These are phyloP conservation scores for Stenoptilia bipunctidactyla DNA, from an alignment of 2,888 invertebrate species.

Conservation along the genomic window DNA sequence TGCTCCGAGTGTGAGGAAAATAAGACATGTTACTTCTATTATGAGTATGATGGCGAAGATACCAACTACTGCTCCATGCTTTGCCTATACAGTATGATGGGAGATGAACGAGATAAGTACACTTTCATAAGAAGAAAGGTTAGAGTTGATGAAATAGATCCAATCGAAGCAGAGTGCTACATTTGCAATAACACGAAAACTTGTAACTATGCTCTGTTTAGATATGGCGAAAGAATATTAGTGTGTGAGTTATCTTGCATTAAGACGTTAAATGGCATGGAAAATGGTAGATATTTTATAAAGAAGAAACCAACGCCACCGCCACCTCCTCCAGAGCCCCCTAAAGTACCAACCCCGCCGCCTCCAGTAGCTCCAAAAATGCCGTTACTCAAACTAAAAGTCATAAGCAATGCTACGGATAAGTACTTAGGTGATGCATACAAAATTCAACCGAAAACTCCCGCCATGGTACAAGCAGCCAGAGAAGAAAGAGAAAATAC, in stretches of 20 bases:
- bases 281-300: constrained; percentile 45
- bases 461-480: constrained; percentile 70
- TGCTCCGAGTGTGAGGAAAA: constrained; percentile 57
- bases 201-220: constrained; percentile 55
- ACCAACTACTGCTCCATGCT: constrained; percentile 66
- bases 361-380: constrained; percentile 21
- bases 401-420: constrained; percentile 65
- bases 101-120: constrained; percentile 66
- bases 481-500: constrained; percentile 70
- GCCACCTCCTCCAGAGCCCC: background rate
- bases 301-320: constrained; percentile 22
- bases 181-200: constrained; percentile 58
- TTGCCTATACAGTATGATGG: constrained; percentile 68
- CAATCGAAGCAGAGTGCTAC: constrained; percentile 41
- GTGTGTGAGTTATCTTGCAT: constrained; percentile 73
- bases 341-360: background rate
- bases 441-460: constrained; percentile 71
- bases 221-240: constrained; percentile 58
- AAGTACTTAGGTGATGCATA: constrained; percentile 64
- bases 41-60: constrained; percentile 53
- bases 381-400: constrained; percentile 56
- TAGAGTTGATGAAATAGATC: constrained; percentile 46
- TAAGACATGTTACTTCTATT: constrained; percentile 55
- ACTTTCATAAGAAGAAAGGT: constrained; percentile 64
- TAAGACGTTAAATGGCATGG: constrained; percentile 50